Evolutionary conservation across 1,140 invertebrate species (phyloP), one percentile per base, ranked within the genome.

Genomic region (Ctenoplectra terminalis): DNA sequence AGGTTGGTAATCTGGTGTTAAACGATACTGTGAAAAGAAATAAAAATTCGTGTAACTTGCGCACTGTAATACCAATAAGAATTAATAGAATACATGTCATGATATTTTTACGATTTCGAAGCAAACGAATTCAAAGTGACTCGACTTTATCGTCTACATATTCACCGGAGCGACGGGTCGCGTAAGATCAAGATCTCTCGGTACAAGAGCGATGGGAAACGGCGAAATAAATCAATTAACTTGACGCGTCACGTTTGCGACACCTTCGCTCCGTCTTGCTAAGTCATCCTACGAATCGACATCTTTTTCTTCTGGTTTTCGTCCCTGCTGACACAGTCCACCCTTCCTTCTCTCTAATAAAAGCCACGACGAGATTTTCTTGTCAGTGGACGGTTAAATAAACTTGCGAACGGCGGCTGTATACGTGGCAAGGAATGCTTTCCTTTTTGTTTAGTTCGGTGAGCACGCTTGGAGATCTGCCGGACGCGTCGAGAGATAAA

Each of bases 401-500:
- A 87, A 84, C 75, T 74, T 72, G 76, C 83, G 85, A 75, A 75
- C 75, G 54, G 66, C 67, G 29, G n/a, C 8, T 29, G 17, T 63
- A 63, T 26, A 26, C 61, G n/a, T 5, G 15, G n/a, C 13, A 7
- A 84, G 72, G 31, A 64, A 84, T 37, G 46, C 26, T 54, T 40
- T 77, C 43, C 54, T 74, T 86, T 81, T 67, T 50, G 29, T 76
- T 82, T 40, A 34, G 31, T 60, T 43, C 70, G 2, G 23, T 37
- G 37, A 15, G 74, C 60, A 34, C 23, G 20, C 56, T 31, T 37
- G 60, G 46, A 74, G 71, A 56, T 63, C 75, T 58, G 37, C 83
- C 69, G 67, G 78, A 85, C 67, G 81, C 74, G 86, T 74, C 77
- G 77, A 71, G 77, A 91, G 86, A 90, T 91, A 90, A 90, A 90